Percentiles rank a stretch among this genome's conserved stretches.
phyloP scores from a whole-genome alignment of 2,113 vertebrate species.

The Protobothrops mucrosquamatus region DNA sequence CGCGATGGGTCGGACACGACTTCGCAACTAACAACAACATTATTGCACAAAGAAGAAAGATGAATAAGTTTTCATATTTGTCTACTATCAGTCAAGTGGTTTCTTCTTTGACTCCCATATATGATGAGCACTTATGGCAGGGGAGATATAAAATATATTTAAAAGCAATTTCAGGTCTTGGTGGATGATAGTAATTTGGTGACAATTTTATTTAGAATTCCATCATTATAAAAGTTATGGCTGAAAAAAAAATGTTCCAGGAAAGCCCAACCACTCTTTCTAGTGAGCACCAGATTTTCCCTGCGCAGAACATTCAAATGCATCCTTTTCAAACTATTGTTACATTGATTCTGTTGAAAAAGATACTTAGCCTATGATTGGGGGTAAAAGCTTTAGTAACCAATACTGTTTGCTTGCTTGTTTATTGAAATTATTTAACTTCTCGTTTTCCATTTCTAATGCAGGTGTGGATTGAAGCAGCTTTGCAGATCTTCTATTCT shows the following conservation, averaged over 20 bases:
- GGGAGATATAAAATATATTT: background rate
- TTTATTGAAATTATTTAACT: background rate
- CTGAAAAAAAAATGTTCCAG: background rate
- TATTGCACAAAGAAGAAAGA: background rate
- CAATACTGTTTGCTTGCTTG: background rate
- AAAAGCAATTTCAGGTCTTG: background rate
- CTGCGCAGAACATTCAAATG: background rate
- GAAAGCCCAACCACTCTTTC: background rate
- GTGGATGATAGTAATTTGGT: background rate
- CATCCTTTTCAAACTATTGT: background rate
- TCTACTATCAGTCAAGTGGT: background rate
- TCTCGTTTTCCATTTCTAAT: constrained; percentile 12
- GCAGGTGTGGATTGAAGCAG: constrained; percentile 81
- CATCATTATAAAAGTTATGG: background rate
- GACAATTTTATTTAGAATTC: background rate
- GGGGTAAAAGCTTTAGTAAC: background rate
- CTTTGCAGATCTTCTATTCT: constrained; percentile 81
- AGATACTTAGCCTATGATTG: background rate
- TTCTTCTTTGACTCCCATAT: background rate
- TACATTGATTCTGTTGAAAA: too few species aligned
- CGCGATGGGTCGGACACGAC: too few species aligned
- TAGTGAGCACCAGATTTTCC: background rate
- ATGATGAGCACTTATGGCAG: background rate
- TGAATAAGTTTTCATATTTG: background rate
- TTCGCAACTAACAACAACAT: too few species aligned